These are phyloP conservation scores for Junco hyemalis DNA, from an alignment of 2,113 vertebrate genomes.

Conservation along the genomic window DNA sequence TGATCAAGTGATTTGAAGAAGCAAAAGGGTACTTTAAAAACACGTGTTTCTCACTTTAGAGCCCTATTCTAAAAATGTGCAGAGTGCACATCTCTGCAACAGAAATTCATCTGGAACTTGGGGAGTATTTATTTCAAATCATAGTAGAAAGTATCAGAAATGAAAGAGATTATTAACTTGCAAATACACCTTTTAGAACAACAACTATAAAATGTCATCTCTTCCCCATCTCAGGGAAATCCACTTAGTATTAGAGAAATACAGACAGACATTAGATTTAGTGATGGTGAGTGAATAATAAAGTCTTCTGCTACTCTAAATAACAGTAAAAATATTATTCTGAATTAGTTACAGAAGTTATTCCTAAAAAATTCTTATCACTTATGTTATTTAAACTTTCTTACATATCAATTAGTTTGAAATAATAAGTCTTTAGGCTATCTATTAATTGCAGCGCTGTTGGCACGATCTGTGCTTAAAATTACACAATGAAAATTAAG, in stretches of 20 bases:
- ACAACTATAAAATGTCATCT: not conserved
- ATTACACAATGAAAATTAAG: constrained; percentile 77
- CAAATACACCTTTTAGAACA: not conserved
- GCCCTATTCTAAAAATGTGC: not conserved
- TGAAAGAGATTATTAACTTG: not conserved
- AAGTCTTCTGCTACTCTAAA: constrained; percentile 7
- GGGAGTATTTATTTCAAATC: not conserved
- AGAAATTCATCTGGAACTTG: not conserved
- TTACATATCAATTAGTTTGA: constrained; percentile 80
- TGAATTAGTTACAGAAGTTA: constrained; percentile 62
- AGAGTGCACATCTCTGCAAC: not conserved
- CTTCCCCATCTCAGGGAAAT: not conserved
- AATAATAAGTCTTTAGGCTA: constrained; percentile 84
- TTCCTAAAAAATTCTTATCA: constrained; percentile 59
- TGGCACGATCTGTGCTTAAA: constrained; percentile 81
- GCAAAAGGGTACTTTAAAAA: not conserved
- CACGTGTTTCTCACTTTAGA: not conserved
- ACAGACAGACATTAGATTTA: not conserved
- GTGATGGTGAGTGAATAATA: not conserved
- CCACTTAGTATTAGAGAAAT: not conserved
- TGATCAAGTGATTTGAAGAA: not conserved
- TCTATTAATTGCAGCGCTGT: constrained; percentile 80
- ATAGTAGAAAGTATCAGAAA: not conserved
- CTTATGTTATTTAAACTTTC: constrained; percentile 77
- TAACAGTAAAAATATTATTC: constrained; percentile 42